A percentile compares a stretch with the other conserved stretches of the same genome.
Conservation (phyloP, 2,888 invertebrate species). For the Harpagoxenus sublaevis region DNA sequence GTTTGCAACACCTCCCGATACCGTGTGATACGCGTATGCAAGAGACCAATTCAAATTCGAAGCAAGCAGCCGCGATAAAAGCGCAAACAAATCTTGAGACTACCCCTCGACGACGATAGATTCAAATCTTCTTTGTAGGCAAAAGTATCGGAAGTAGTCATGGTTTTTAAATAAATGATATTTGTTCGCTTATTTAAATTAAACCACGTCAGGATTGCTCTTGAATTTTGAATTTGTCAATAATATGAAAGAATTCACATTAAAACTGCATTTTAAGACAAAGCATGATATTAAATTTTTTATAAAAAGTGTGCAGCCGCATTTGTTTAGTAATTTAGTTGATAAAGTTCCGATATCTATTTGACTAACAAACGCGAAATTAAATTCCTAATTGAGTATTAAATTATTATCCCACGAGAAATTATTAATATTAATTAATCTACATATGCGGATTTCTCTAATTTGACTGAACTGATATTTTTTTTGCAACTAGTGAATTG, state of each 20-base stretch:
- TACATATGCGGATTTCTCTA: neutral
- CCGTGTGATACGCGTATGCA: neutral
- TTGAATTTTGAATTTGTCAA: neutral
- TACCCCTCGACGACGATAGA: neutral
- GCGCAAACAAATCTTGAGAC: constrained; percentile 4
- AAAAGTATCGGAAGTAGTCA: neutral
- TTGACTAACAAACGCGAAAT: neutral
- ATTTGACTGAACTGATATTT: neutral
- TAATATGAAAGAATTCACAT: neutral
- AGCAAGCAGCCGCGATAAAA: neutral
- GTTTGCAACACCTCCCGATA: neutral
- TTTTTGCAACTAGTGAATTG: neutral
- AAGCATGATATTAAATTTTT: neutral
- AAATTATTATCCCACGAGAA: neutral
- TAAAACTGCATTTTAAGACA: neutral
- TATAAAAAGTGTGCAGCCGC: neutral
- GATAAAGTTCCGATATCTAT: neutral
- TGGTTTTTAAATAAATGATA: neutral
- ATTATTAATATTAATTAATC: constrained; percentile 7
- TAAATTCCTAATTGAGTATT: neutral
- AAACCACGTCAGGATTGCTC: neutral
- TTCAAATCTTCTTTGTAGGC: neutral
- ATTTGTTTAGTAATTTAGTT: neutral
- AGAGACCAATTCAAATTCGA: constrained; percentile 19
- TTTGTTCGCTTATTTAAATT: neutral